Base-by-base conservation (phyloP, 2,888 invertebrate species). In the Ephialtes manifestator region DNA sequence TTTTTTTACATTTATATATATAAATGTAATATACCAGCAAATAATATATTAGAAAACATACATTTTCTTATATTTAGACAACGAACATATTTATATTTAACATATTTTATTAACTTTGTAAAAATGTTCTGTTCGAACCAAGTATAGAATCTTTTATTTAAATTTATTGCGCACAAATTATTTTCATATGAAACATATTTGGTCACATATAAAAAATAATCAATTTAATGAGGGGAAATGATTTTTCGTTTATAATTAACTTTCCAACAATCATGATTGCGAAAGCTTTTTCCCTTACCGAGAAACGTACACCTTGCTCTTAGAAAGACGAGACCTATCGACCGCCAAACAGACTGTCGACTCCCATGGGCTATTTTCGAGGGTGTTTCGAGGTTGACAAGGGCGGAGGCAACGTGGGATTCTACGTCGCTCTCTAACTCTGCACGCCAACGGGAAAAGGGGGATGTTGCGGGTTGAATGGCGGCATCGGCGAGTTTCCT, bases 301-400 rank as follows among this genome's bases (percentile, higher is more conserved):
- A 13, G 55, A 7, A 55, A 13, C 15, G 39, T 31, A 20, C 28
- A 13, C 53, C 39, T 72, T 13, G 55, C 39, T 48, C 11, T 68
- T 13, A 11, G 55, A 39, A 18, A 20, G 55, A 55, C 71, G 24
- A 72, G 71, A 55, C 35, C 70, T 31, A 53, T 53, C 18, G 20
- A 53, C 53, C 53, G 53, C 20, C 24, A 58, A 58, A 24, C 67
- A 63, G 68, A 67, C 51, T 65, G 68, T 55, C 60, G 67, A 77
- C 68, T 81, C 75, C 67, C 84, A 67, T 78, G 84, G 74, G 75
- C 79, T 87, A 85, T 89, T 85, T 86, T 79, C 78, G 46, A 48
- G 75, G 71, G 65, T 71, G 72, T 65, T 65, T 76, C 86, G 87
- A 87, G 85, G 88, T 88, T 89, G 78, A 77, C 76, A 85, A 31